Percentiles rank a stretch among this genome's conserved stretches.
Evolutionary conservation across 2,797 vertebrate genomes (phyloP).

Genomic region (Platyrinchus mystaceus): DNA sequence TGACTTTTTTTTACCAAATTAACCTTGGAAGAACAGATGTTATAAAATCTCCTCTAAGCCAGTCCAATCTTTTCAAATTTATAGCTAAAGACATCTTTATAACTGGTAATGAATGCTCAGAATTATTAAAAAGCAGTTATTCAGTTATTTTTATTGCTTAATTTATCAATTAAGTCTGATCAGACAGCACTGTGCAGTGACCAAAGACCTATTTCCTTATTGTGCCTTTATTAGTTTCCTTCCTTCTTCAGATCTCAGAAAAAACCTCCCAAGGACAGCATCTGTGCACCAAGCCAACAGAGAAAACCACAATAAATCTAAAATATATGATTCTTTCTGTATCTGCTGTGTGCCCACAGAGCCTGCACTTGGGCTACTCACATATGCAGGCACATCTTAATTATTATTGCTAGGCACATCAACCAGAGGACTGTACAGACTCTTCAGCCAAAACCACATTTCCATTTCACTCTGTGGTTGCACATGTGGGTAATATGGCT

Average conservation of each 20-base stretch:
- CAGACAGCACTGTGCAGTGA: background rate
- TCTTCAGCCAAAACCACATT: background rate
- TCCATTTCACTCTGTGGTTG: background rate
- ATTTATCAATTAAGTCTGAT: background rate
- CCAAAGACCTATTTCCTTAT: background rate
- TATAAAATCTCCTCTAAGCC: background rate
- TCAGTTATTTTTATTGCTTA: background rate
- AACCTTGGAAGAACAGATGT: background rate
- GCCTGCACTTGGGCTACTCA: background rate
- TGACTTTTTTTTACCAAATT: background rate
- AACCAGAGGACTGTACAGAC: background rate
- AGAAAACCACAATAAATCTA: background rate
- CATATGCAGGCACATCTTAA: background rate
- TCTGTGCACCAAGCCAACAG: background rate
- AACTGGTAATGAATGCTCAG: background rate
- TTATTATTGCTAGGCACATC: background rate
- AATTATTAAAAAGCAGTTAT: background rate
- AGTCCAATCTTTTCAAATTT: background rate
- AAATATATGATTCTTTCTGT: background rate
- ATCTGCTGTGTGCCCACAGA: background rate
- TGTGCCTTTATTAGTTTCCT: background rate
- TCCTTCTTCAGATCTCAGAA: background rate
- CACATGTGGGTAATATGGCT: rapidly evolving
- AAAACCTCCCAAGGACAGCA: background rate
- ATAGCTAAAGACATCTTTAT: background rate